Conservation (phyloP, 2,888 invertebrate species). For the Enoplolaimus lenunculus region DNA sequence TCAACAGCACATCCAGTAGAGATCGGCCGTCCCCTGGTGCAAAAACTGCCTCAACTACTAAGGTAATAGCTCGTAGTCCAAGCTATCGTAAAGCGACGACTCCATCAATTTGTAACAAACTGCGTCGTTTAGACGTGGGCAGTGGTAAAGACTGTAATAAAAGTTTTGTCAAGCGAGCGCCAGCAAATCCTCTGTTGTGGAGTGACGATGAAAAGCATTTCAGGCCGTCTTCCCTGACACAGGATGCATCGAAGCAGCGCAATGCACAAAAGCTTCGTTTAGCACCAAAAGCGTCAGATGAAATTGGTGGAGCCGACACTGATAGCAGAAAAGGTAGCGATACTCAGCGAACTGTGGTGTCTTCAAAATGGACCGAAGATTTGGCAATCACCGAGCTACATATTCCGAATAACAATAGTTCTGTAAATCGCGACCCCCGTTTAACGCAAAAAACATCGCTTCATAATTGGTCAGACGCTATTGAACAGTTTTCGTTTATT, state of each 20-base stretch:
- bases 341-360: not conserved
- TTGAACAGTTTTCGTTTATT: conserved; percentile 23
- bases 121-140: not conserved
- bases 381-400: too few species aligned
- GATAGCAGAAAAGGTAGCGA: not conserved
- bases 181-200: not conserved
- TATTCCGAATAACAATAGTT: not conserved
- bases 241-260: too few species aligned
- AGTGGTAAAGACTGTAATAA: not conserved
- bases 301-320: not conserved
- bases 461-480: not conserved
- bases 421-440: not conserved
- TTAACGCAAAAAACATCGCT: not conserved
- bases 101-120: too few species aligned
- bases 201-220: not conserved
- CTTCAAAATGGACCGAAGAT: too few species aligned
- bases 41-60: too few species aligned
- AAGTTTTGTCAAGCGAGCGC: not conserved
- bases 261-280: too few species aligned
- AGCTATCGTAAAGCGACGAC: not conserved
- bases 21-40: too few species aligned
- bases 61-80: too few species aligned
- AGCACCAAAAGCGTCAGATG: not conserved
- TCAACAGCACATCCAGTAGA: too few species aligned
- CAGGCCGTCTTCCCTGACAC: not conserved